Evolutionary conservation across 2,888 invertebrate species (phyloP), one percentile per base, ranked within the genome.

Genomic region (Ditula angustiorana): DNA sequence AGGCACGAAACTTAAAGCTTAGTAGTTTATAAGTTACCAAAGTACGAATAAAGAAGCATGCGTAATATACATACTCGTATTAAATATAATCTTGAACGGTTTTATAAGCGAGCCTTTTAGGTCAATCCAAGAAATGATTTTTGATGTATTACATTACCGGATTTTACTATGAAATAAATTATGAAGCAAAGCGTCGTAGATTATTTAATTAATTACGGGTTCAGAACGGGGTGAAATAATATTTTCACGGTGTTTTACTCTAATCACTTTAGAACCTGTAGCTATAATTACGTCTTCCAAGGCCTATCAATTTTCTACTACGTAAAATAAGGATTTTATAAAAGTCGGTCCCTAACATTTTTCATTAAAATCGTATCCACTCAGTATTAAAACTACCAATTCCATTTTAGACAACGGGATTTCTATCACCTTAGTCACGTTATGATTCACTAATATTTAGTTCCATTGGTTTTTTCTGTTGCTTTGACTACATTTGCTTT

Each of bases 181-280:
- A 41, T 30, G n/a, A 21, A 52, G 26, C 52, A 60, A 50, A 41
- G 23, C 41, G 60, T 13, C 30, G 41, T 37, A 30, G 30, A 52
- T 52, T 23, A 60, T 60, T 35, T 37, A 60, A 60, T 60, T 52
- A 60, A 52, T 60, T 41, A 50, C 41, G 60, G 41, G 50, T 60
- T 41, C n/a, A 30, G 41, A 41, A 19, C 26, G 41, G 28, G 50
- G 52, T 28, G 60, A 41, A 60, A 50, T 60, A 60, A 41, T 41
- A 30, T 50, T 60, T 52, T 13, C 28, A 13, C 28, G 28, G 28
- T 21, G 41, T 30, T 50, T 49, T 7, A 26, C 19, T 23, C 46
- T 19, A 28, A 59, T 37, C 59, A 30, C n/a, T 23, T n/a, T 21
- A 19, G 26, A 41, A 41, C 41, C 21, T 30, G 10, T 21, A 28